Evolutionary conservation across 1,140 invertebrate genomes (phyloP), one percentile per base, ranked within the genome.

Genomic region (Scaptodrosophila lebanonensis): DNA sequence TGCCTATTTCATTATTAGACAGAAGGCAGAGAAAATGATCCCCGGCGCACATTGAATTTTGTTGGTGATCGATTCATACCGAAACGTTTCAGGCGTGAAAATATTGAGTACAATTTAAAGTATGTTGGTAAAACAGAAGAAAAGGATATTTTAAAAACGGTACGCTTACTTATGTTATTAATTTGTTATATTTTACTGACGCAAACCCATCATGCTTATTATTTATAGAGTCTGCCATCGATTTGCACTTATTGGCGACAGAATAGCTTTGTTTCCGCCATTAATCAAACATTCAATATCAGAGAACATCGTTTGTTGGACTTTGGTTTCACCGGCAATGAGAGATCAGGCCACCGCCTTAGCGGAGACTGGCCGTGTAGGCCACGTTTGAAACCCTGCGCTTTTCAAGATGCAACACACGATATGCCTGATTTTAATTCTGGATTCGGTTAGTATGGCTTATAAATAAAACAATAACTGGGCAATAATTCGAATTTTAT

Each of bases 21-120:
- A 18, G 70, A 66, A 57, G 16, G 25, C 48, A 56, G 18, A 38
- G 5, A 25, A 45, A n/a, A n/a, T 15, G n/a, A 2, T 33, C 6
- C 6, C 16, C 22, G n/a, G 30, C 18, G 22, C n/a, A 15, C 1
- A 16, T 22, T 1, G 22, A 53, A 15, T 16, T 62, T 11, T 16
- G 40, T 32, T 40, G 77, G 77, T 0, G 84, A 86, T 56, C 66
- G 84, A 5, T 86, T 86, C 36, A 84, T 86, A 53, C 84, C 84
- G 1, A 50, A 67, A 4, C 77, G 84, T 1, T 85, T 73, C 35
- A 47, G 47, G 8, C 45, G 49, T 1, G 42, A 65, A 16, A 29
- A 53, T 5, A 56, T 67, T 8, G 64, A 77, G 1, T 47, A 40
- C 1, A 86, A 85, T 65, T 20, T 65, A 0, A 85, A 85, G 25